These are phyloP conservation scores for Coremacera marginata DNA, from an alignment of 2,888 invertebrate species.

Conservation along the genomic window DNA sequence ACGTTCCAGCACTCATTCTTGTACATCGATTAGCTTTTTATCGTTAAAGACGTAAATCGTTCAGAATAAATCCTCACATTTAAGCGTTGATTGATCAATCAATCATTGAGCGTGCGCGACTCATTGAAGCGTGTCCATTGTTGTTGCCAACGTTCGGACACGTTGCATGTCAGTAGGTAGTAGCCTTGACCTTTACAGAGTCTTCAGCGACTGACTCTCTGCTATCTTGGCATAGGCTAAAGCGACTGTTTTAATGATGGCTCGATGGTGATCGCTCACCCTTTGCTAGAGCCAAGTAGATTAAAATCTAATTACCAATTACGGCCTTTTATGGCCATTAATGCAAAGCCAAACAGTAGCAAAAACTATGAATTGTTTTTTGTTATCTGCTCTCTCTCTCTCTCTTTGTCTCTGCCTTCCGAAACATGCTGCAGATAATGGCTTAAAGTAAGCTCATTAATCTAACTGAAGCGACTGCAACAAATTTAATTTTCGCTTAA, in stretches of 20 bases:
- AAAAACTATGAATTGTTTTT: conserved; percentile 15
- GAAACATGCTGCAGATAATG: conserved; percentile 11
- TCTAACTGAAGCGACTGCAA: conserved; percentile 26
- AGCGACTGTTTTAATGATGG: neutral
- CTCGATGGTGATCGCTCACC: neutral
- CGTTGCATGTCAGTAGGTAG: no score
- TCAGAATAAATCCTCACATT: conserved; percentile 6
- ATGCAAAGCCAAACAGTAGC: conserved; percentile 29
- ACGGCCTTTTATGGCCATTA: conserved; percentile 16
- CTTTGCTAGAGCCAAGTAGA: conserved; percentile 20
- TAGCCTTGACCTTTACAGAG: conserved; percentile 34
- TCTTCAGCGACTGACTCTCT: neutral
- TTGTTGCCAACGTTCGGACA: neutral
- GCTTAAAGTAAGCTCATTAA: conserved; percentile 25
- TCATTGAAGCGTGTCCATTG: conserved; percentile 14
- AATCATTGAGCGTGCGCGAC: conserved; percentile 17
- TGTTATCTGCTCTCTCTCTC: neutral
- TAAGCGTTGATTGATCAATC: conserved; percentile 30
- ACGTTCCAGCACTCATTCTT: neutral
- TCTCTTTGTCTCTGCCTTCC: neutral
- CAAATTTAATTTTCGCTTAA: conserved; percentile 30
- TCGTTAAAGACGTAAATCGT: neutral
- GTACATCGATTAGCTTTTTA: neutral
- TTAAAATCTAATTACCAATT: conserved; percentile 37
- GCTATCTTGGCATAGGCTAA: neutral